Conservation (phyloP, 1,140 invertebrate genomes). For the Tetramorium simillimum region DNA sequence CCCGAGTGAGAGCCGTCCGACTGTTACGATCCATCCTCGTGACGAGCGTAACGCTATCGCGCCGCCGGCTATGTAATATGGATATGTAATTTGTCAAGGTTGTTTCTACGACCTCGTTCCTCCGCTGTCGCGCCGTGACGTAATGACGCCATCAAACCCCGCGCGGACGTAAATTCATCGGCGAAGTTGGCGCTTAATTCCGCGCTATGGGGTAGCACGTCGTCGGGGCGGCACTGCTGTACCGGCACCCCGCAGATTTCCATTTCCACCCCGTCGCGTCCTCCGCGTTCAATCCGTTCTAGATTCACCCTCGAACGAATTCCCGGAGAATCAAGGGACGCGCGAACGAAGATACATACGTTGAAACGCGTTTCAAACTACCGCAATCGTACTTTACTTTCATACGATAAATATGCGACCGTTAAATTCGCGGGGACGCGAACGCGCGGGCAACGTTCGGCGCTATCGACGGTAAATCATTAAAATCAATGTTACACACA, state of each 20-base stretch:
- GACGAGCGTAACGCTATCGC: conserved; percentile 9
- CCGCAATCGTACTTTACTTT: neutral
- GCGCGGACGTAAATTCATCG: conserved; percentile 60
- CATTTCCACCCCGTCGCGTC: conserved; percentile 25
- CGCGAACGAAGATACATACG: neutral
- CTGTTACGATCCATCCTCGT: neutral
- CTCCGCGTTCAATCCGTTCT: conserved; percentile 2
- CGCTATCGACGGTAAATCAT: neutral
- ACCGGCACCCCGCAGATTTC: conserved; percentile 38
- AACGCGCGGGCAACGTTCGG: neutral
- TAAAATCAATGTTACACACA: conserved; percentile 21
- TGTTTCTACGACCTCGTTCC: conserved; percentile 58
- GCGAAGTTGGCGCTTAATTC: conserved; percentile 63
- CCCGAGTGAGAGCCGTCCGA: neutral
- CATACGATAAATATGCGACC: neutral
- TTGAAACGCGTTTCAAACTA: neutral
- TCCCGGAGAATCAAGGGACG: neutral
- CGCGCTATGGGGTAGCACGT: neutral
- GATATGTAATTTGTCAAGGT: conserved; percentile 61
- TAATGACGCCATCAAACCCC: conserved; percentile 45
- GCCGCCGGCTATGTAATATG: conserved; percentile 16
- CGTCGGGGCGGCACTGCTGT: neutral
- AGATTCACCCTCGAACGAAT: conserved; percentile 10
- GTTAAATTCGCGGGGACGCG: neutral
- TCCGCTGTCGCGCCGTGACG: conserved; percentile 25